Evolutionary conservation across 2,113 vertebrate genomes (phyloP).

Genomic region (Cairina moschata): DNA sequence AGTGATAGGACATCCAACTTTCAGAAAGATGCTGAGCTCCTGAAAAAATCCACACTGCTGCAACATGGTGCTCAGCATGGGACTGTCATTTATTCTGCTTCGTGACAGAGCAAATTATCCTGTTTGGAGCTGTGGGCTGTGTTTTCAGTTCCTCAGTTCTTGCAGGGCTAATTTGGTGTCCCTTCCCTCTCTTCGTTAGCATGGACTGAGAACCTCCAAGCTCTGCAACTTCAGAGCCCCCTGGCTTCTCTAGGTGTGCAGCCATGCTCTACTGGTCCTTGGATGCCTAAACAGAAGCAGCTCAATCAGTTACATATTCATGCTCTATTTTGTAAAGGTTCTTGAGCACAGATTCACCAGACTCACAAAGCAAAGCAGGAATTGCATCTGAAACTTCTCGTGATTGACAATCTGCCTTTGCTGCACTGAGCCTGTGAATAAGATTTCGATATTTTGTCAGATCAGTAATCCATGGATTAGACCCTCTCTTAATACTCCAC

Average conservation of each 20-base stretch:
- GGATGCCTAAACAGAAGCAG: background rate
- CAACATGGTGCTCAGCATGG: background rate
- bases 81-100: slow-evolving; percentile 23
- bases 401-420: background rate
- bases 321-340: background rate
- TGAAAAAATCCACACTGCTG: background rate
- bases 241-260: background rate
- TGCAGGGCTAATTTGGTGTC: background rate
- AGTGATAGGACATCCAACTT: background rate
- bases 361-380: background rate
- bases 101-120: slow-evolving; percentile 18
- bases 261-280: fast-evolving
- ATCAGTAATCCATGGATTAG: background rate
- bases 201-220: background rate
- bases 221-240: background rate
- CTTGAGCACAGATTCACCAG: background rate
- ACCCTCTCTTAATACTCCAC: background rate
- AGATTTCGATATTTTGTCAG: background rate
- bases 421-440: background rate
- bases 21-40: background rate
- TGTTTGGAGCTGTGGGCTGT: background rate
- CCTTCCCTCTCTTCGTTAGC: background rate
- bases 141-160: background rate
- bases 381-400: background rate
- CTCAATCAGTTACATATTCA: background rate